Evolutionary conservation across 2,888 invertebrate species (phyloP).

Genomic region (Papilio protenor): DNA sequence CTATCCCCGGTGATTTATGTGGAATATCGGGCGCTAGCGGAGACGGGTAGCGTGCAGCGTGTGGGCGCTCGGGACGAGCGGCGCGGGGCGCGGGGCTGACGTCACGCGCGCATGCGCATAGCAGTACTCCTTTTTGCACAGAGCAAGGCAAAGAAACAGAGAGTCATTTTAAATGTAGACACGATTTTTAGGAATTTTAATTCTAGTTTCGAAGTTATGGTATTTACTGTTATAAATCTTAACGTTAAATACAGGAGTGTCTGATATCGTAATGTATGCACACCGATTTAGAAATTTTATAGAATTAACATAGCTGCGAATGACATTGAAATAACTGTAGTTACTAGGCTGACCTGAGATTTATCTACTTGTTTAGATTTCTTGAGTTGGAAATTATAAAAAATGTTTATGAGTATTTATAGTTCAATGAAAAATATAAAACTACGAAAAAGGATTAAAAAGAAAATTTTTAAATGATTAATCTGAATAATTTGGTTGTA

Average conservation of each 20-base stretch:
- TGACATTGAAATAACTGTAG: background rate
- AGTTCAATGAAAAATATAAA: background rate
- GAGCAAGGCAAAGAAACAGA: conserved; percentile 61
- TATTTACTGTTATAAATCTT: background rate
- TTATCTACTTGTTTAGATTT: too few species aligned
- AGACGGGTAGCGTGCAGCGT: conserved; percentile 53
- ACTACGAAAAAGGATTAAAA: background rate
- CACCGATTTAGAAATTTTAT: background rate
- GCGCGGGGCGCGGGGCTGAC: conserved; percentile 67
- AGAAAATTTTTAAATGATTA: conserved; percentile 34
- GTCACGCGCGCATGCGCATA: conserved; percentile 77
- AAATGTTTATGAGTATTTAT: background rate
- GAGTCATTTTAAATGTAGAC: background rate
- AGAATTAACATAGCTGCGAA: background rate
- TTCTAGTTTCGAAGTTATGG: background rate
- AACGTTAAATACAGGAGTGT: background rate
- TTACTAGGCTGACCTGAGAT: too few species aligned
- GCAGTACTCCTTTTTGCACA: conserved; percentile 65
- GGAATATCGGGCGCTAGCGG: conserved; percentile 52
- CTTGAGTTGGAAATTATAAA: background rate
- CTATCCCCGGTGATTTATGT: conserved; percentile 56
- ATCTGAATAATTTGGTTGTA: conserved; percentile 56
- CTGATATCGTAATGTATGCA: background rate
- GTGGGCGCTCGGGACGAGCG: conserved; percentile 49
- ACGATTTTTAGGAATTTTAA: background rate